A percentile compares a stretch with the other conserved stretches of the same genome.
phyloP scores from a whole-genome alignment of 2,797 vertebrate species.

The Microctenopoma stevenorrisi region DNA sequence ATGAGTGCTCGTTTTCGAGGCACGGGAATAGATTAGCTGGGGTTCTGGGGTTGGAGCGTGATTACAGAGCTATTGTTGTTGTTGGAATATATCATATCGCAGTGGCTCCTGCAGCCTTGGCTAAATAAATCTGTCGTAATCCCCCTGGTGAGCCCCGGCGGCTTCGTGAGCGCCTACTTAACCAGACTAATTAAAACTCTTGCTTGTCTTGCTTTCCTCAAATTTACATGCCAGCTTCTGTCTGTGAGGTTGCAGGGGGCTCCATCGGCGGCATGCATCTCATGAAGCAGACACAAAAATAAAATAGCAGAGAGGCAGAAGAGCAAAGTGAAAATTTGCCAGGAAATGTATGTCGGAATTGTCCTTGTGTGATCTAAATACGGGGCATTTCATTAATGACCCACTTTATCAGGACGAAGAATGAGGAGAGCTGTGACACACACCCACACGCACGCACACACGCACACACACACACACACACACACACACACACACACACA shows the following conservation, averaged over 20 bases:
- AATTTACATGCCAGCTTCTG: conserved; percentile 75
- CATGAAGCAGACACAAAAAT: conserved; percentile 14
- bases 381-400: conserved; percentile 77
- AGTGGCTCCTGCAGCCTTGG: conserved; percentile 79
- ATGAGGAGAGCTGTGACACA: conserved; percentile 34
- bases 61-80: conserved; percentile 83
- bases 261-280: conserved; percentile 50
- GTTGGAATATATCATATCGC: conserved; percentile 82
- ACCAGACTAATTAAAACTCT: conserved; percentile 85
- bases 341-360: conserved; percentile 37
- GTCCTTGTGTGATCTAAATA: conserved; percentile 68
- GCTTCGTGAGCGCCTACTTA: conserved; percentile 77
- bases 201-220: conserved; percentile 73
- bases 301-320: conserved; percentile 6
- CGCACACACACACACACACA: conserved; percentile 19
- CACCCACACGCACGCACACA: conserved; percentile 18
- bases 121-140: conserved; percentile 85
- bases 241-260: conserved; percentile 58
- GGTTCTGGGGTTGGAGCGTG: conserved; percentile 73
- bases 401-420: conserved; percentile 77
- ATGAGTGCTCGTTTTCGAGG: conserved; percentile 65
- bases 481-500: conserved; percentile 16
- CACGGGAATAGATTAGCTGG: conserved; percentile 77
- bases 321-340: conserved; percentile 47
- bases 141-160: conserved; percentile 75